phyloP scores from a whole-genome alignment of 2,888 invertebrate genomes.

The Aphidius colemani region DNA sequence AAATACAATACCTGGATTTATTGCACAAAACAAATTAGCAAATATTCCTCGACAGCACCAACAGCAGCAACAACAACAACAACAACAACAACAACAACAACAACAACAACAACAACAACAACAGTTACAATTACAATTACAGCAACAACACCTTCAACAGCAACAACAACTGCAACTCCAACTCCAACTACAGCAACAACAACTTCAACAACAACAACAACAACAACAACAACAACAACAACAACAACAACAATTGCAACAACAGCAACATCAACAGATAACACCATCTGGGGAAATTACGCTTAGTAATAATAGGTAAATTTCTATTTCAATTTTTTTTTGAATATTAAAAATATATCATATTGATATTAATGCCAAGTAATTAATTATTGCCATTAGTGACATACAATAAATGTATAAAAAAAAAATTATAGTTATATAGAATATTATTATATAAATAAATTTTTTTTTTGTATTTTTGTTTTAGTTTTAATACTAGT shows the following conservation, averaged over 20 bases:
- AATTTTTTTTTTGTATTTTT: conserved; percentile 5
- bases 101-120: conserved; percentile 33
- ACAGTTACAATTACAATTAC: background rate
- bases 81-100: conserved; percentile 39
- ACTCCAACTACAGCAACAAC: conserved; percentile 40
- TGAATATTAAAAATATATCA: background rate
- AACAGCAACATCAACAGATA: conserved; percentile 43
- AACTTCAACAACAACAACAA: conserved; percentile 36
- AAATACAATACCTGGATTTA: conserved; percentile 55
- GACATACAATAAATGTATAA: too few relatives aligned
- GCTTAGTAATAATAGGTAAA: conserved; percentile 69
- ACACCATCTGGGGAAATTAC: conserved; percentile 61
- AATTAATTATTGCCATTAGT: too few relatives aligned
- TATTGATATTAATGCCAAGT: too few relatives aligned
- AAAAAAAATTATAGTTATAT: too few relatives aligned
- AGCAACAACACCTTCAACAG: conserved; percentile 15
- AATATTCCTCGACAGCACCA: conserved; percentile 54
- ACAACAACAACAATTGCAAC: conserved; percentile 45
- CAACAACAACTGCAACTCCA: conserved; percentile 45
- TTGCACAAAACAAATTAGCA: conserved; percentile 54
- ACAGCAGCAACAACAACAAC: conserved; percentile 44
- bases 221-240: conserved; percentile 31
- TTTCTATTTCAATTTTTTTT: conserved; percentile 18
- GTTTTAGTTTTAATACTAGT: conserved; percentile 12
- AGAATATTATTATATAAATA: background rate